Conservation (phyloP, 2,113 vertebrate genomes). For the Meleagris gallopavo region DNA sequence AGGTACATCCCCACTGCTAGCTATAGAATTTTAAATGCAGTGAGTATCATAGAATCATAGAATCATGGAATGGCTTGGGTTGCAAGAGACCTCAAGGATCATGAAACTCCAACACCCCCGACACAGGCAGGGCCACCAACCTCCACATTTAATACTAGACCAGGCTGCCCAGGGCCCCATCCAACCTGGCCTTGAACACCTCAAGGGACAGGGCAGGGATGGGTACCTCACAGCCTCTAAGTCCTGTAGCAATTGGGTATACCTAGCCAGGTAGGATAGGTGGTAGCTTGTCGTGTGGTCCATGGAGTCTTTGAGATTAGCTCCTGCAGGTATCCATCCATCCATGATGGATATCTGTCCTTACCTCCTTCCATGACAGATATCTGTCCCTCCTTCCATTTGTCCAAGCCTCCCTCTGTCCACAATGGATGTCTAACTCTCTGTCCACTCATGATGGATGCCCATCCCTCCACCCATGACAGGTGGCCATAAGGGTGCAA, state of each 20-base stretch:
- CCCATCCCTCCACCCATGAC: neutral
- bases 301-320: neutral
- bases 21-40: neutral
- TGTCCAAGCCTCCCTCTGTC: neutral
- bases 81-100: no score
- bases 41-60: no score
- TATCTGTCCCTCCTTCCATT: neutral
- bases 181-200: no score
- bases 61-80: no score
- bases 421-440: rapidly evolving
- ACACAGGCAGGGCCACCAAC: no score
- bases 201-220: no score
- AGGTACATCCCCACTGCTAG: neutral
- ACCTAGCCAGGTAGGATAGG: neutral
- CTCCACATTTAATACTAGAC: no score
- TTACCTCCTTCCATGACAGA: rapidly evolving
- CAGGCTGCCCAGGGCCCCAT: no score
- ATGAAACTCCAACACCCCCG: no score
- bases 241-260: neutral
- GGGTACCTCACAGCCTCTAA: neutral
- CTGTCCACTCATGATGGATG: rapidly evolving
- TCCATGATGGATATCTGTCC: rapidly evolving
- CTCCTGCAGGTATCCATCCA: neutral
- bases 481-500: neutral
- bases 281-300: neutral